Evolutionary conservation across 2,113 vertebrate genomes (phyloP), one percentile per base, ranked within the genome.

Genomic region (Callorhinus ursinus): DNA sequence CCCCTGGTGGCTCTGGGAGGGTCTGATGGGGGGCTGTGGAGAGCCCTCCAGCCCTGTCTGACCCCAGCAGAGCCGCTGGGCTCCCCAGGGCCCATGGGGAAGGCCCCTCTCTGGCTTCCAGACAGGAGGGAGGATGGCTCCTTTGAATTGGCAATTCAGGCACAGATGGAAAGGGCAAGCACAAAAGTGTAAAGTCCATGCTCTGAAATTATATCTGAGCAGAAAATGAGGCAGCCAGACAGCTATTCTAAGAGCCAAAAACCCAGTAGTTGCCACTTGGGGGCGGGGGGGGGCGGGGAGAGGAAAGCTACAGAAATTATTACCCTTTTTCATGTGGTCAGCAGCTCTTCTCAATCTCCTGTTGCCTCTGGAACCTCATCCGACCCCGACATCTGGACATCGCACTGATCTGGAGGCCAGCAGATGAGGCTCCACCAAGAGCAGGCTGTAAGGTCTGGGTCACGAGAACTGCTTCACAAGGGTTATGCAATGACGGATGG

Each of bases 81-180:
- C 31, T 92, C 12, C 26, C 55, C 18, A 7, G 16, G 33, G 39
- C 61, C 49, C 15, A 6, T 1, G 18, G 33, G 71, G 46, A 84
- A 57, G 86, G 46, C 63, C 15, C 8, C 28, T 83, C 55, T 63
- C 82, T 63, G 86, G 82, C 87, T 92, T 46, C 76, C n/a, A 33
- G 33, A 19, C 22, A 67, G 36, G 33, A 51, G 57, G 22, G 57
- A 95, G 74, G 36, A 9, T 33, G 33, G 65, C 36, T 95, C 36
- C 88, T 83, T 46, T 6, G 46, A 87, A 42, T 63, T 77, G 51
- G 16, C 77, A 77, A 0, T 61, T 63, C 88, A 92, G 88, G 67
- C 59, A 72, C 95, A 94, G 80, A 94, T 90, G 93, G 93, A 67
- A 39, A 93, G 87, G 65, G 72, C 33, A 86, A 53, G 74, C 74